Evolutionary conservation across 2,797 vertebrate species (phyloP).

Genomic region (Chaetodon trifasciatus): DNA sequence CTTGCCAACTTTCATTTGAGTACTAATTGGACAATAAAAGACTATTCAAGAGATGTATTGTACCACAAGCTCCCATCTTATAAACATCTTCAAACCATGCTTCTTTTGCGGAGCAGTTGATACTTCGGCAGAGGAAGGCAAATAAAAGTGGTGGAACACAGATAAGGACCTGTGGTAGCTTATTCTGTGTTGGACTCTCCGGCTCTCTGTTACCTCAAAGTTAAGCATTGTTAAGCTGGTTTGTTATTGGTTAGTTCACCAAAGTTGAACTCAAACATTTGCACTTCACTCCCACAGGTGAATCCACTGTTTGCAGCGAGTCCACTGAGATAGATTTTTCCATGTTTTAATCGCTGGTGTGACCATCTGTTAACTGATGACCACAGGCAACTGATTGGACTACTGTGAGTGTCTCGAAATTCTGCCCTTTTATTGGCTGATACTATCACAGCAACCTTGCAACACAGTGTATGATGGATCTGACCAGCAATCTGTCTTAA

Average conservation of each 20-base stretch:
- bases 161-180: not conserved
- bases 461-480: conserved; percentile 24
- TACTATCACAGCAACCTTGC: not conserved
- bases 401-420: not conserved
- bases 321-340: not conserved
- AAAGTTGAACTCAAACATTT: not conserved
- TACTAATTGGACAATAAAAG: not conserved
- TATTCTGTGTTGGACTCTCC: not conserved
- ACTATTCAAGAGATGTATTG: not conserved
- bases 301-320: not conserved
- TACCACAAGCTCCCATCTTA: not conserved
- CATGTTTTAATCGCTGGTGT: not conserved
- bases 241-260: not conserved
- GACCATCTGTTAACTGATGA: conserved; percentile 6
- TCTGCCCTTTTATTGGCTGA: conserved; percentile 15
- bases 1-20: not conserved
- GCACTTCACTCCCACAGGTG: not conserved
- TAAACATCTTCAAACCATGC: not conserved
- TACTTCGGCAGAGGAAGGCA: not conserved
- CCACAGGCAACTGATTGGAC: not conserved
- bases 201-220: not conserved
- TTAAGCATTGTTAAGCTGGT: not conserved
- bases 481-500: conserved; percentile 10
- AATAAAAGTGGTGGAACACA: not conserved
- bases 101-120: not conserved